These are phyloP conservation scores for Rhynchonema sp. DNA, from an alignment of 2,888 invertebrate genomes.

Conservation along the genomic window DNA sequence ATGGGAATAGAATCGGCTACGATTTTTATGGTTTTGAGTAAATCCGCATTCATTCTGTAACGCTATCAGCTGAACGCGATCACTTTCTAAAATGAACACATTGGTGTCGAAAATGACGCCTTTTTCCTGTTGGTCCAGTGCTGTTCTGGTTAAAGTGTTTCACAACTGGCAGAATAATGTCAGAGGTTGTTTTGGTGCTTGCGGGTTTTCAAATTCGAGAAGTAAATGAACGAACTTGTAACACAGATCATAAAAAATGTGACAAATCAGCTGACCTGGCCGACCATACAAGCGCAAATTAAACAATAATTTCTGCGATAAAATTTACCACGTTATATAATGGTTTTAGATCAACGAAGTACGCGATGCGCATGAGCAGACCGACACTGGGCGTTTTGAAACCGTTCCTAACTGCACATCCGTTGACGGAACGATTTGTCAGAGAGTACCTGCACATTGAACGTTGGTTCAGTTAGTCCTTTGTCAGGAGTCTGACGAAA, in stretches of 20 bases:
- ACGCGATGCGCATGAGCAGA: not conserved
- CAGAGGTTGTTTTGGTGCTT: not conserved
- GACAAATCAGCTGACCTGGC: too few relatives aligned
- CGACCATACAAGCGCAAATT: too few relatives aligned
- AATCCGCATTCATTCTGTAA: too few relatives aligned
- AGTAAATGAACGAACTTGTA: too few relatives aligned
- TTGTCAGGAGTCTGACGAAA: not conserved
- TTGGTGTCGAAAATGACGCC: not conserved
- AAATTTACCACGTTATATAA: too few relatives aligned
- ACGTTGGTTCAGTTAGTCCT: not conserved
- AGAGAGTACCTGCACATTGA: not conserved
- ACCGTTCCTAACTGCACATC: not conserved
- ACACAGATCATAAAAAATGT: too few relatives aligned
- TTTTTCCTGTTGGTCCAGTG: not conserved
- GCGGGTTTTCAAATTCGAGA: too few relatives aligned
- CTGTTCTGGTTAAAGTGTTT: not conserved
- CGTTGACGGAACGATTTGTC: not conserved
- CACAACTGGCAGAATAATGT: not conserved
- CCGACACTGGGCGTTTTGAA: not conserved
- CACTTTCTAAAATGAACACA: too few relatives aligned
- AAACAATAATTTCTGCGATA: too few relatives aligned
- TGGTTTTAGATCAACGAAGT: not conserved
- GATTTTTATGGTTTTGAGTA: too few relatives aligned
- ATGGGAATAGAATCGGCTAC: too few relatives aligned
- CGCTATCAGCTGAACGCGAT: too few relatives aligned